Conservation (phyloP, 2,888 invertebrate species). For the Acleris holmiana region DNA sequence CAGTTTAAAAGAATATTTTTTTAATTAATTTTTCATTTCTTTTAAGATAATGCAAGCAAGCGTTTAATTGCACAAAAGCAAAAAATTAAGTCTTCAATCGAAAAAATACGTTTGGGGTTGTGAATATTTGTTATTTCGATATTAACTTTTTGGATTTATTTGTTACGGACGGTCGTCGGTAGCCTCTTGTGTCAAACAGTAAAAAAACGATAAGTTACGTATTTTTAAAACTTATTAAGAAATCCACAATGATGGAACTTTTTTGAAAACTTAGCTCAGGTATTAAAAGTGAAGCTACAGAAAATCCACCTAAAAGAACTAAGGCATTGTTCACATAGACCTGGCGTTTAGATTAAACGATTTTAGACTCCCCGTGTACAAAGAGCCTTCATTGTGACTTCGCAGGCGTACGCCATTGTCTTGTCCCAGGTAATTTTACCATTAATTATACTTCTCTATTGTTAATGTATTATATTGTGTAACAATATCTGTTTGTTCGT, state of each 20-base stretch:
- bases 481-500: neutral
- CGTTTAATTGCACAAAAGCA: too few species aligned
- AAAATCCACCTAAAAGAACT: slow-evolving; percentile 5
- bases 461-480: slow-evolving; percentile 8
- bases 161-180: too few species aligned
- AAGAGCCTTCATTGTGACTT: slow-evolving; percentile 21
- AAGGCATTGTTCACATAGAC: slow-evolving; percentile 9
- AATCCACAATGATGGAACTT: neutral
- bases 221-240: too few species aligned
- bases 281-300: slow-evolving; percentile 1
- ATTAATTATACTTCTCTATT: slow-evolving; percentile 20
- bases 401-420: slow-evolving; percentile 9
- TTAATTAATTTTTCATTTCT: too few species aligned
- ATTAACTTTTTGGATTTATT: too few species aligned
- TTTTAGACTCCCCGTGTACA: slow-evolving; percentile 2
- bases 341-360: slow-evolving; percentile 17
- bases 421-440: slow-evolving; percentile 21
- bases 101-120: too few species aligned
- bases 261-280: neutral
- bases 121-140: too few species aligned
- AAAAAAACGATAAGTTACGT: too few species aligned
- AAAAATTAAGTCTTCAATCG: too few species aligned
- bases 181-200: too few species aligned
- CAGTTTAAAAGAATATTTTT: too few species aligned
- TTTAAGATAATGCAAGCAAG: too few species aligned